phyloP scores from a whole-genome alignment of 1,140 invertebrate genomes.

The Aphis craccivora region DNA sequence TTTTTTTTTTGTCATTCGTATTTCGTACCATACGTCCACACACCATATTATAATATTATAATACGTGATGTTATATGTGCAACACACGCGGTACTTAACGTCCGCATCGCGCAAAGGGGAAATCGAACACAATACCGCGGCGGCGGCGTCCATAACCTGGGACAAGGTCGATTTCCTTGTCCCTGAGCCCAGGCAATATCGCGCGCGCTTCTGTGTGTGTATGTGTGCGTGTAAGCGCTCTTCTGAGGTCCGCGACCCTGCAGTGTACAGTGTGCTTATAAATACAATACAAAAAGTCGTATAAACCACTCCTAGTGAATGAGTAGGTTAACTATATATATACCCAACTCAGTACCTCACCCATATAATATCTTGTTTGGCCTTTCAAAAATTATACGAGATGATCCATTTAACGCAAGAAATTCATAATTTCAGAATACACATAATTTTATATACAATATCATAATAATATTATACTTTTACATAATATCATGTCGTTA shows the following conservation, averaged over 20 bases:
- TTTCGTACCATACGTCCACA: not conserved
- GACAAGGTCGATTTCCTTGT: slow-evolving; percentile 43
- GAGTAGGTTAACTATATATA: not conserved
- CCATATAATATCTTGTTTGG: not conserved
- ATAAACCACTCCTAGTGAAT: not conserved
- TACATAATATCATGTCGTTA: too few species aligned
- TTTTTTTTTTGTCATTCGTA: not conserved
- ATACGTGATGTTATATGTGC: not conserved
- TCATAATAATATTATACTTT: not conserved
- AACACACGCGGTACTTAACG: not conserved
- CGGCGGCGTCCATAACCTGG: slow-evolving; percentile 41
- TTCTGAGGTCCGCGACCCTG: slow-evolving; percentile 5
- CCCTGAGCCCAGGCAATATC: not conserved
- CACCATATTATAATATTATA: too few species aligned
- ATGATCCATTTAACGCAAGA: not conserved
- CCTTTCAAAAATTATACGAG: not conserved
- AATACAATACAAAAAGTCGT: not conserved
- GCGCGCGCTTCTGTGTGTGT: not conserved
- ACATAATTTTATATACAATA: not conserved
- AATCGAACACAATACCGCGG: not conserved
- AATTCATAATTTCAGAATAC: not conserved
- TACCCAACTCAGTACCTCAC: not conserved
- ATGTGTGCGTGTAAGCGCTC: not conserved
- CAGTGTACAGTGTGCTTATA: not conserved
- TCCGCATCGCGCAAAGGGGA: slow-evolving; percentile 7